Evolutionary conservation across 2,797 vertebrate genomes (phyloP), one percentile per base, ranked within the genome.

Genomic region (Crocodylus rhombifer): DNA sequence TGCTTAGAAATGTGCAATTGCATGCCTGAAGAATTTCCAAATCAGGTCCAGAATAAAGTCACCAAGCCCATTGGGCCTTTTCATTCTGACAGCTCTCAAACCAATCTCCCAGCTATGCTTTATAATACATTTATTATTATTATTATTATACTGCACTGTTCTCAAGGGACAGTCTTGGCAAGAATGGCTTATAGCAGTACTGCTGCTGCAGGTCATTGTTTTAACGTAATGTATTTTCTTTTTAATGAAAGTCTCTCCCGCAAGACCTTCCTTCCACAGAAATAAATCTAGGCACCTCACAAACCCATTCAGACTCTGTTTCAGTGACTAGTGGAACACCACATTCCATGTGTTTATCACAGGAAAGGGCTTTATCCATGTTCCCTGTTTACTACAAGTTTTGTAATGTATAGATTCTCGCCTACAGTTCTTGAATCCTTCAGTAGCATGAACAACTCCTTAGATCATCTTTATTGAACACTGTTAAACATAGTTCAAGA

Each of bases 391-490:
- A 94, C 92, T 90, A 93, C 80, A 71, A 82, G 84, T 63, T 65
- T 58, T 51, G 42, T 95, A 96, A 92, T 94, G 94, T 95, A 93
- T 94, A 93, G 90, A 93, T 75, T 91, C 77, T 95, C 88, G 89
- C 84, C 86, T 92, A 61, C 80, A 77, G 82, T 94, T 95, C 94
- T 91, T 94, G 91, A 96, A 91, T 95, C 91, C 64, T 96, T 95
- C 96, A 96, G 86, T 77, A 86, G 92, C 67, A 80, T 0, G 2
- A 97, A 81, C 67, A 84, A 76, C 77, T 91, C 91, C 88, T 84
- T 97, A 96, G 87, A 96, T 97, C 95, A 96, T 96, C 93, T 94
- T 96, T 93, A 97, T 80, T 95, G 94, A 95, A 94, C 90, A 83
- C 88, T 93, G 92, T 96, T 91, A 93, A 97, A 91, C 65, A 89